Conservation (phyloP, 2,113 vertebrate genomes). For the Siniperca chuatsi region DNA sequence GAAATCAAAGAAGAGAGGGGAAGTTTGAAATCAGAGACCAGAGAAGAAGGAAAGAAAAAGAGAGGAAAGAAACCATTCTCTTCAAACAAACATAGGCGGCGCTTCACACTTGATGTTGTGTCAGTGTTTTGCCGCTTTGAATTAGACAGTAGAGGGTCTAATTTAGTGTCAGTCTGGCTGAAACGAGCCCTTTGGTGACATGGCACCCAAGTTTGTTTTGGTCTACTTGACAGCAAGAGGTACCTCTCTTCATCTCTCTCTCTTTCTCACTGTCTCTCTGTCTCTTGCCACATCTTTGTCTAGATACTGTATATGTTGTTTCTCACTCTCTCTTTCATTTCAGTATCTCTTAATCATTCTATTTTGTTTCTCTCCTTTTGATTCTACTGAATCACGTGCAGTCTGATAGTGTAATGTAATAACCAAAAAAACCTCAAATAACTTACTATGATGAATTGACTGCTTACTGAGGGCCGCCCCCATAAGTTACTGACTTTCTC, state of each 20-base stretch:
- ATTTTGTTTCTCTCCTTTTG: neutral
- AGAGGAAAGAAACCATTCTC: neutral
- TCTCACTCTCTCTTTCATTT: neutral
- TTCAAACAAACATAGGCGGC: constrained; percentile 22
- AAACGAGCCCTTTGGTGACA: constrained; percentile 45
- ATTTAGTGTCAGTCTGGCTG: constrained; percentile 59
- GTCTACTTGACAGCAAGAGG: constrained; percentile 54
- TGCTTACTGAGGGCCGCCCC: neutral
- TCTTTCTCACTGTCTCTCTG: constrained; percentile 21
- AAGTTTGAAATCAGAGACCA: constrained; percentile 28
- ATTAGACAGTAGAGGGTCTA: constrained; percentile 43
- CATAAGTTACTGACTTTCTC: neutral
- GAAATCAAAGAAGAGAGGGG: constrained; percentile 19
- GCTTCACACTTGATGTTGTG: constrained; percentile 41
- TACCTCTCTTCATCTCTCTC: constrained; percentile 54
- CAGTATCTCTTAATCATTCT: neutral
- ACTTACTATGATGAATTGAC: neutral
- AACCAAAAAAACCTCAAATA: neutral
- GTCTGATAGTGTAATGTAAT: neutral
- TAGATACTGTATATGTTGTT: constrained; percentile 12
- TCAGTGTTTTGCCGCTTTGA: constrained; percentile 56
- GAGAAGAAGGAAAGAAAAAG: neutral
- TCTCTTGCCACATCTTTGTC: constrained; percentile 46
- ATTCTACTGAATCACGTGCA: neutral
- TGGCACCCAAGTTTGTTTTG: constrained; percentile 64